Evolutionary conservation across 2,888 invertebrate species (phyloP).

Genomic region (Hyles lineata): DNA sequence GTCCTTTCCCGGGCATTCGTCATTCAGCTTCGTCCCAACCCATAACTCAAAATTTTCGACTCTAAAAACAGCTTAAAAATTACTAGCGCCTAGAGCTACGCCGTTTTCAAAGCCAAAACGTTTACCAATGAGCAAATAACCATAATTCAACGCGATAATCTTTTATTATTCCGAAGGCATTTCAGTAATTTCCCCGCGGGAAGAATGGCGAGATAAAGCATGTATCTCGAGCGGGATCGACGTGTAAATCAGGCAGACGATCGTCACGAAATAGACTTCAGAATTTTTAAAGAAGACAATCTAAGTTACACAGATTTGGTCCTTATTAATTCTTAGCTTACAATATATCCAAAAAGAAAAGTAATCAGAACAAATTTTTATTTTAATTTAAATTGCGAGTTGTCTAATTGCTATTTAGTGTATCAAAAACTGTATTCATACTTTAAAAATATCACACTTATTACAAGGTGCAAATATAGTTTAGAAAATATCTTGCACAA

Average conservation of each 20-base stretch:
- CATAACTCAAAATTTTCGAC: background rate
- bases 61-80: background rate
- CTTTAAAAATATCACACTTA: too few relatives aligned
- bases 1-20: too few relatives aligned
- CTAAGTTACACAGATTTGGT: background rate
- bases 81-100: background rate
- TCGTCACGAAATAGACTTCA: background rate
- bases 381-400: too few relatives aligned
- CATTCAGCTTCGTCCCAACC: too few relatives aligned
- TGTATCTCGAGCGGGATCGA: background rate
- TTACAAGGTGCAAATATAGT: too few relatives aligned
- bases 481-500: too few relatives aligned
- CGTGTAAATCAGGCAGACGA: slow-evolving; percentile 4
- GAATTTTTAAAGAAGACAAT: background rate
- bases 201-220: slow-evolving; percentile 18
- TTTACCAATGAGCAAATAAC: slow-evolving; percentile 11
- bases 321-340: too few relatives aligned
- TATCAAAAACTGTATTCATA: too few relatives aligned
- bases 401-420: too few relatives aligned
- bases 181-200: slow-evolving; percentile 5
- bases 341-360: too few relatives aligned
- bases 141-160: slow-evolving; percentile 18
- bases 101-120: background rate
- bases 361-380: too few relatives aligned
- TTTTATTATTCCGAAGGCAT: slow-evolving; percentile 18